Evolutionary conservation across 2,113 vertebrate genomes (phyloP).

Genomic region (Centropus bengalensis): DNA sequence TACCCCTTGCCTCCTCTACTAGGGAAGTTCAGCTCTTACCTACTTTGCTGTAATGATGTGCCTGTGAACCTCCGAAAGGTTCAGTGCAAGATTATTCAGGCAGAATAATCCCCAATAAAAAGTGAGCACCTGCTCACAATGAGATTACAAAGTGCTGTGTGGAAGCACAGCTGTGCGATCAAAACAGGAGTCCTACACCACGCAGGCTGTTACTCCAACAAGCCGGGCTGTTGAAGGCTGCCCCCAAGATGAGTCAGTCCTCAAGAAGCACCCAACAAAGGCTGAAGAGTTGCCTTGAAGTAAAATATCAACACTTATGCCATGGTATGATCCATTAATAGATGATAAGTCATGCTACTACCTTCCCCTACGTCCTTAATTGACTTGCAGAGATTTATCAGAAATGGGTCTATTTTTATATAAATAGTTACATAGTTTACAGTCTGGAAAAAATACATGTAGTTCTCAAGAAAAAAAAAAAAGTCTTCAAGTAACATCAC

Average conservation of each 20-base stretch:
- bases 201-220: not conserved
- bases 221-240: not conserved
- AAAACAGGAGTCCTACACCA: fast-evolving
- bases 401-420: not conserved
- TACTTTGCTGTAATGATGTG: too few relatives aligned
- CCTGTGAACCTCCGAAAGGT: not conserved
- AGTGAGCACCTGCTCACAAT: not conserved
- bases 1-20: not conserved
- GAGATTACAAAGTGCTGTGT: not conserved
- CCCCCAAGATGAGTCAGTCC: not conserved
- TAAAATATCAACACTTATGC: not conserved
- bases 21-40: not conserved
- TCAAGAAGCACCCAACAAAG: not conserved
- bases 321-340: not conserved
- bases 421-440: not conserved
- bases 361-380: not conserved
- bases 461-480: not conserved
- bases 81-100: not conserved
- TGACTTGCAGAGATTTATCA: not conserved
- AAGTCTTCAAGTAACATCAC: not conserved
- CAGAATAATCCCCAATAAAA: not conserved
- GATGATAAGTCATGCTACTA: not conserved
- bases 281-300: not conserved
- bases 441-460: not conserved
- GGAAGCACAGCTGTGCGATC: not conserved